Percentiles rank a stretch among this genome's conserved stretches.
Conservation (phyloP, 2,113 vertebrate genomes). For the Callocephalon fimbriatum region DNA sequence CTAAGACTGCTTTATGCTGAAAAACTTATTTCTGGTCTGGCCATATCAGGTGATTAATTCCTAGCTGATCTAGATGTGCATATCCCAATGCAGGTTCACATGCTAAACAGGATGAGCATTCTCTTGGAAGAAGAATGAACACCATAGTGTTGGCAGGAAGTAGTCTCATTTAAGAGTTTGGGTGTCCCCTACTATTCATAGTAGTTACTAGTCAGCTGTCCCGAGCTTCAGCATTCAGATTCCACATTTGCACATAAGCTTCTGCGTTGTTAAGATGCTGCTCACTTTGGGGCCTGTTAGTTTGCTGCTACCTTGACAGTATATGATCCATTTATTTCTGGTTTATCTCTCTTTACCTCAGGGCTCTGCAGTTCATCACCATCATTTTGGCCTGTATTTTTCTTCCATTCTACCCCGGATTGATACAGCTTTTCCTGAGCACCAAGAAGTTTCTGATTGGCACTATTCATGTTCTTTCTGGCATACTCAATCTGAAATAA, state of each 20-base stretch:
- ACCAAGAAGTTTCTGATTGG: conserved; percentile 84
- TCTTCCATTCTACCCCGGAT: conserved; percentile 84
- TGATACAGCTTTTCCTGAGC: conserved; percentile 82
- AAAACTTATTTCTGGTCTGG: not conserved
- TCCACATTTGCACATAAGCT: not conserved
- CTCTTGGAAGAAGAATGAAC: not conserved
- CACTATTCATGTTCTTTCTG: conserved; percentile 84
- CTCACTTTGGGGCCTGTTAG: not conserved
- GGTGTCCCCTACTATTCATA: not conserved
- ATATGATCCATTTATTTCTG: not conserved
- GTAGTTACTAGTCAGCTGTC: not conserved
- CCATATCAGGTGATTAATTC: not conserved
- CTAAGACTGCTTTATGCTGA: not conserved
- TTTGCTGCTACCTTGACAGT: not conserved
- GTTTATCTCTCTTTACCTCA: conserved; percentile 78
- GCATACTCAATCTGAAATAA: conserved; percentile 86
- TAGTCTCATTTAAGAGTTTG: not conserved
- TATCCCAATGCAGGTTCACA: not conserved
- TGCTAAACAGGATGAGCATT: not conserved
- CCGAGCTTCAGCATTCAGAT: not conserved
- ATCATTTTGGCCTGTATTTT: conserved; percentile 66
- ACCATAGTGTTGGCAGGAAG: not conserved
- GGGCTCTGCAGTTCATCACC: conserved; percentile 69
- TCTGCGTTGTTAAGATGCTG: not conserved
- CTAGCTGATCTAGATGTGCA: not conserved